These are phyloP conservation scores for Megalops atlanticus DNA, from an alignment of 2,113 vertebrate genomes.

Conservation along the genomic window DNA sequence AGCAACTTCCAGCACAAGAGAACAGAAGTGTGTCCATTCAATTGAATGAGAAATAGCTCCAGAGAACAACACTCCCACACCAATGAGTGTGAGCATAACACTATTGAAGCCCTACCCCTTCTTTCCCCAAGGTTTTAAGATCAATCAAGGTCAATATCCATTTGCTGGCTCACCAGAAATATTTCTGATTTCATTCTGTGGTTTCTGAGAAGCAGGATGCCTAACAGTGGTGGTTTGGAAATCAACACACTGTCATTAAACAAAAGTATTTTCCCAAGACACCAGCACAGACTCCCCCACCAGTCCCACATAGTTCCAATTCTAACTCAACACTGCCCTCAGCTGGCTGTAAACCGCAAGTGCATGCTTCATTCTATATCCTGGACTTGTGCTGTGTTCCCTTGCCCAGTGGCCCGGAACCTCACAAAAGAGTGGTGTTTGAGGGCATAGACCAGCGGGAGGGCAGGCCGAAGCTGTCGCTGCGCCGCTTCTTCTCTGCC, in stretches of 20 bases:
- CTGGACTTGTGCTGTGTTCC: neutral
- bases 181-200: neutral
- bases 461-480: slow-evolving; percentile 68
- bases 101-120: too few relatives aligned
- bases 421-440: slow-evolving; percentile 30
- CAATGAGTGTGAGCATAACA: too few relatives aligned
- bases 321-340: slow-evolving; percentile 25
- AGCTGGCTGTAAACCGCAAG: slow-evolving; percentile 17
- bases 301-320: neutral
- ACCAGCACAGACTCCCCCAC: neutral
- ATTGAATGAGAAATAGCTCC: too few relatives aligned
- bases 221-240: slow-evolving; percentile 28
- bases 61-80: too few relatives aligned
- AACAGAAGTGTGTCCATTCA: too few relatives aligned
- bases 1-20: too few relatives aligned
- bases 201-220: slow-evolving; percentile 36
- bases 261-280: neutral
- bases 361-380: neutral
- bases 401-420: neutral
- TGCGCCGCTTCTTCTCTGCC: slow-evolving; percentile 84
- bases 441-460: slow-evolving; percentile 44
- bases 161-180: slow-evolving; percentile 6
- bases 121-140: slow-evolving; percentile 12
- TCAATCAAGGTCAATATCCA: neutral
- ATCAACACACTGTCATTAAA: neutral